A percentile compares a stretch with the other conserved stretches of the same genome.
Evolutionary conservation across 2,888 invertebrate species (phyloP).

Genomic region (Acleris cristana): DNA sequence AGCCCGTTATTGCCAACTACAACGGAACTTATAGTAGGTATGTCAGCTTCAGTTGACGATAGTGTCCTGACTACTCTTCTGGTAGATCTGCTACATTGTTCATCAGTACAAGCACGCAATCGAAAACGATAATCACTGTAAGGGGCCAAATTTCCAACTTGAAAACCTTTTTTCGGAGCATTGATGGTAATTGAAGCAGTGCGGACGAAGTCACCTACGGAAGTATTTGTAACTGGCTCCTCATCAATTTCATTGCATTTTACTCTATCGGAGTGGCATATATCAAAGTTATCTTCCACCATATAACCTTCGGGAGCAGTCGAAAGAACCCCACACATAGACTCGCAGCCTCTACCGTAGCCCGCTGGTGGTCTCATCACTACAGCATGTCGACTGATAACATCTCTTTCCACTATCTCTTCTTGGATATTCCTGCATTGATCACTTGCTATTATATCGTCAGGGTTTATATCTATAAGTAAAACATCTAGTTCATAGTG

Average conservation of each 20-base stretch:
- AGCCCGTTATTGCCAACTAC: constrained; percentile 50
- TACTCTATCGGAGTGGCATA: constrained; percentile 55
- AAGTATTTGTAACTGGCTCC: constrained; percentile 52
- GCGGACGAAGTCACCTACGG: constrained; percentile 53
- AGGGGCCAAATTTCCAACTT: constrained; percentile 65
- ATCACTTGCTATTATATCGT: constrained; percentile 53
- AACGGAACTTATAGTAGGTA: constrained; percentile 50
- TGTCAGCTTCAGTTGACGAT: constrained; percentile 57
- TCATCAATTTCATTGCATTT: constrained; percentile 56
- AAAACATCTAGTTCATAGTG: constrained; percentile 67
- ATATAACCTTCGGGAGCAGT: constrained; percentile 60
- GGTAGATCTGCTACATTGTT: constrained; percentile 63
- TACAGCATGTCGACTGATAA: constrained; percentile 61
- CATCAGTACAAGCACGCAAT: constrained; percentile 62
- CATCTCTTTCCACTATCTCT: constrained; percentile 55
- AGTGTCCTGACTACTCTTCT: constrained; percentile 65
- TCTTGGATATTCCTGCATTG: constrained; percentile 56
- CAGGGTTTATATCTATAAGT: constrained; percentile 58
- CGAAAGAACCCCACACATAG: constrained; percentile 67
- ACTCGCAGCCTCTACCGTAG: constrained; percentile 67
- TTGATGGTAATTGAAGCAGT: constrained; percentile 59
- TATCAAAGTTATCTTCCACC: constrained; percentile 67
- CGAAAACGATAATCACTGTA: constrained; percentile 72
- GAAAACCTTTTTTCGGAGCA: constrained; percentile 51
- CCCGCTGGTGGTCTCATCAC: constrained; percentile 66